Percentiles rank a stretch among this genome's conserved stretches.
Evolutionary conservation across 2,888 invertebrate species (phyloP).

Genomic region (Elmis aenea): DNA sequence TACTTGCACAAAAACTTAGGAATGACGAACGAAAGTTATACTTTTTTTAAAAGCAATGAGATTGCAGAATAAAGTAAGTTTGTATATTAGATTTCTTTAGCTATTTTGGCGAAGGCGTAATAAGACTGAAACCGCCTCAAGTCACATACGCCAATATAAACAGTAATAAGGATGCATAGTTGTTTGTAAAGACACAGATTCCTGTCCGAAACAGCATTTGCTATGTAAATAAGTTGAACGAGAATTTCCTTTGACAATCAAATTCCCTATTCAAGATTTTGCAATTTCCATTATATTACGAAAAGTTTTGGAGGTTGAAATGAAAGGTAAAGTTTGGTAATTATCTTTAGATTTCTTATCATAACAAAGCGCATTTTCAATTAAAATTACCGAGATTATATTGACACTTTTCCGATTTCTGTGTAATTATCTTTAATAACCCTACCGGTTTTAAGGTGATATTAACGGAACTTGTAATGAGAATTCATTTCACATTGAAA

Average conservation of each 20-base stretch:
- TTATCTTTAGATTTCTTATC: constrained; percentile 14
- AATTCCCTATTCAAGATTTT: constrained; percentile 19
- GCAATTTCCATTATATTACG: constrained; percentile 18
- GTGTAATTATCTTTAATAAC: not conserved
- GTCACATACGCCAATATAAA: constrained; percentile 29
- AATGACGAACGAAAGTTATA: too few species aligned
- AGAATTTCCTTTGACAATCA: constrained; percentile 20
- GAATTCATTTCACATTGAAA: too few species aligned
- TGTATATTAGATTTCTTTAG: too few species aligned
- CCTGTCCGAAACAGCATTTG: constrained; percentile 20
- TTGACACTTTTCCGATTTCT: not conserved
- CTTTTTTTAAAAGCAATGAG: too few species aligned
- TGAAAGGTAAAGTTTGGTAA: constrained; percentile 17
- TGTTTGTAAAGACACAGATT: constrained; percentile 28
- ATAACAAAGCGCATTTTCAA: constrained; percentile 17
- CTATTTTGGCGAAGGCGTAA: too few species aligned
- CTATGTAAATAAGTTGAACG: constrained; percentile 23
- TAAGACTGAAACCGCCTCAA: constrained; percentile 23
- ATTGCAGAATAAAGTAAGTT: too few species aligned
- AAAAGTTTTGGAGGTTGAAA: constrained; percentile 13
- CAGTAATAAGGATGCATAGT: constrained; percentile 31
- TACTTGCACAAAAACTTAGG: too few species aligned
- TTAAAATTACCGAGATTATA: constrained; percentile 16
- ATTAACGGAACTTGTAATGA: too few species aligned
- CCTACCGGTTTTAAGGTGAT: too few species aligned